Base-by-base conservation (phyloP, 2,888 invertebrate species). In the Cremastinae sp. region DNA sequence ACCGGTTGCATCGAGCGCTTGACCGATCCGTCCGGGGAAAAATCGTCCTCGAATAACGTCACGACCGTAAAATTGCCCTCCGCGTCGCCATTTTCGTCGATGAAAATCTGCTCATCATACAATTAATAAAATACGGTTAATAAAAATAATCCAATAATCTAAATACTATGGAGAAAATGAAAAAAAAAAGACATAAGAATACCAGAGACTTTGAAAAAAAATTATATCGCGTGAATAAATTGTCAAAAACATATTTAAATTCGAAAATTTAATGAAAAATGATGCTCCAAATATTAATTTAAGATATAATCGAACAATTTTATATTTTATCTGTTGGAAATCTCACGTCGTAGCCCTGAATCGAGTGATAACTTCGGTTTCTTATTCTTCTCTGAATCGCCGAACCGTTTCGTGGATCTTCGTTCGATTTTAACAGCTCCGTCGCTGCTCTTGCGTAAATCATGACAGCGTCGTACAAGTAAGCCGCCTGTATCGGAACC, bases 51-150 rank as follows among this genome's bases (percentile, higher is more conserved):
- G 77, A 95, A 91, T 59, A 96, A 90, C 0, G 96, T 94, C 20
- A 97, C 94, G 0, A 97, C 95, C 0, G 97, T 96, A 90, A 95
- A 97, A 90, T 97, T 97, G 0, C 97, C 97, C 85, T 97, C 96
- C 0, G 97, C 97, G 84, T 98, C 97, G 0, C 97, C 97, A 79
- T 95, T 94, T 1, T 92, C 93, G 87, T 98, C 97, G 84, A 98
- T 96, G 82, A 94, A 94, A 8, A 95, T 94, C 95, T 95, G 28
- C 2, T 12, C 2, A 22, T 43, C 7, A 7, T n/a, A 58, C 1
- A 41, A 5, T n/a, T 41, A 41, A 5, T n/a, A 41, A 9, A 36
- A 36, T 36, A 7, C 36, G 36, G 8, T 36, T 41, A 18, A 38
- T 38, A 18, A 10, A 22, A n/a, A n/a, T n/a, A n/a, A n/a, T n/a